phyloP scores from a whole-genome alignment of 2,888 invertebrate species.

The Anarsia innoxiella region DNA sequence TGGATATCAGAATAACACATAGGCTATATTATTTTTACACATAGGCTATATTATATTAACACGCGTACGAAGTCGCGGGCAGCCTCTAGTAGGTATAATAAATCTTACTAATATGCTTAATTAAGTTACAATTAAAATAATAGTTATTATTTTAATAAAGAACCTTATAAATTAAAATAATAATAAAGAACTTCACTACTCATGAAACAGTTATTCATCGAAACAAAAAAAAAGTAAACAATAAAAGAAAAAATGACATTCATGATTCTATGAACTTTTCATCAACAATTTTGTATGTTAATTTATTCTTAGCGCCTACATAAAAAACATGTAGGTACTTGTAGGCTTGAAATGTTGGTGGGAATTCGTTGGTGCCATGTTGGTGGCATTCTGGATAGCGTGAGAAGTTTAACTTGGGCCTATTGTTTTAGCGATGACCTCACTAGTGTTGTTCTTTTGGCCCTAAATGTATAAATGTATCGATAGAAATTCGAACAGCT shows the following conservation, averaged over 20 bases:
- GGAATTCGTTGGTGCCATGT: conserved; percentile 30
- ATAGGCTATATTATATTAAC: no score
- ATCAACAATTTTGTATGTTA: conserved; percentile 20
- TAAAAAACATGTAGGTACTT: no score
- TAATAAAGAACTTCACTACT: no score
- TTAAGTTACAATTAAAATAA: no score
- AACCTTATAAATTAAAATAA: no score
- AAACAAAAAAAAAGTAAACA: conserved; percentile 9
- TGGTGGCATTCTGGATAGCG: conserved; percentile 21
- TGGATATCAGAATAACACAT: no score
- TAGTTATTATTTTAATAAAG: no score
- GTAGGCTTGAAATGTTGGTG: conserved; percentile 19
- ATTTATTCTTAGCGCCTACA: conserved; percentile 19
- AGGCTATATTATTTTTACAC: no score
- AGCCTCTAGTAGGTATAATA: no score
- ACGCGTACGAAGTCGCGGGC: no score
- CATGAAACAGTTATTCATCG: conserved; percentile 4
- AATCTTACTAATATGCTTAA: no score
- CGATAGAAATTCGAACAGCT: no score
- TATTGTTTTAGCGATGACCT: conserved; percentile 22
- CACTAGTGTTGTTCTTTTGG: conserved; percentile 19
- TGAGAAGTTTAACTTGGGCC: conserved; percentile 26
- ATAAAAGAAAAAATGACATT: conserved; percentile 3
- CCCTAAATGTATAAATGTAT: neutral
- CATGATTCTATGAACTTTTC: conserved; percentile 7